These are phyloP conservation scores for Aphelinus certus DNA, from an alignment of 1,140 invertebrate genomes.

Conservation along the genomic window DNA sequence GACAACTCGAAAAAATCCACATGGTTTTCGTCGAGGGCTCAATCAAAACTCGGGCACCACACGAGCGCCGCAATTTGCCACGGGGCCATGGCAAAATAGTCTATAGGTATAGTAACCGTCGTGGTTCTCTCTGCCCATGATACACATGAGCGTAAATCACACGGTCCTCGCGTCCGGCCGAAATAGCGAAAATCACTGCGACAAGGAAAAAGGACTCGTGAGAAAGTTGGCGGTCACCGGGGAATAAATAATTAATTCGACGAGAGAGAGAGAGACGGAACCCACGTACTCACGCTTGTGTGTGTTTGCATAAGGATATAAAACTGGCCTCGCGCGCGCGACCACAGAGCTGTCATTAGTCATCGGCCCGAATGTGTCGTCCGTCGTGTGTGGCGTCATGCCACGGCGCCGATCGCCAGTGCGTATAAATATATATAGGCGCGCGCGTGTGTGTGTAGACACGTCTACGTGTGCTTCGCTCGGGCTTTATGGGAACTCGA, in stretches of 20 bases:
- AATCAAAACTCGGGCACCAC: too few species aligned
- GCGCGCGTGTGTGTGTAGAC: not conserved
- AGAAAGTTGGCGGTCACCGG: conserved; percentile 31
- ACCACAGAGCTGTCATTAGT: conserved; percentile 28
- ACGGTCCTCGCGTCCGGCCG: too few species aligned
- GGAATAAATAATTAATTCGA: conserved; percentile 39
- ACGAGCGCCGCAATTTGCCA: too few species aligned
- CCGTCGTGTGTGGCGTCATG: conserved; percentile 21
- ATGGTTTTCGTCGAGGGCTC: too few species aligned
- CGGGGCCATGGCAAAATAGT: too few species aligned
- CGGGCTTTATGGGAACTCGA: not conserved
- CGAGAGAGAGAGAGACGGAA: conserved; percentile 15
- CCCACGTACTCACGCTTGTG: conserved; percentile 5
- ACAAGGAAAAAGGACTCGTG: conserved; percentile 1
- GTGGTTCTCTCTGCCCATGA: too few species aligned
- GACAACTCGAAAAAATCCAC: too few species aligned
- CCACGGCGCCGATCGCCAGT: not conserved
- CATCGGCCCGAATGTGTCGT: conserved; percentile 6
- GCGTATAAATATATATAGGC: not conserved
- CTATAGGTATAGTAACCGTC: too few species aligned
- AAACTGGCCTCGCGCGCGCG: not conserved
- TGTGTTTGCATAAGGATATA: too few species aligned
- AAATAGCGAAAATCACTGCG: too few species aligned
- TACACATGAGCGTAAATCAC: too few species aligned
- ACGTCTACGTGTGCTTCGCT: not conserved